Percentiles rank a stretch among this genome's conserved stretches.
phyloP scores from a whole-genome alignment of 2,797 vertebrate genomes.

The Hafferia zeledoni region DNA sequence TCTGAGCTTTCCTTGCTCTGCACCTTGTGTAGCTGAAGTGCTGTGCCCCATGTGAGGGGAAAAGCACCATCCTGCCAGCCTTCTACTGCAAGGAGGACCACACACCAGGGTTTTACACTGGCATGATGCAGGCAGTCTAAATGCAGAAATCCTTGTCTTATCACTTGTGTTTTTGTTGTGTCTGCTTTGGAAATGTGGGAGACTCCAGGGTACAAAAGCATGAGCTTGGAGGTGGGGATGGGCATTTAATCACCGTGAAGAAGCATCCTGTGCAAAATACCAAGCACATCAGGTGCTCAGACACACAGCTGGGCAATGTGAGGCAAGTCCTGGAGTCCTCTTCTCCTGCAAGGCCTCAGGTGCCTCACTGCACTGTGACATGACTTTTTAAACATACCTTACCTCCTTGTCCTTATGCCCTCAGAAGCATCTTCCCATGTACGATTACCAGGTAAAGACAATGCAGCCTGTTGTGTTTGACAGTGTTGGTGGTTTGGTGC shows the following conservation, averaged over 20 bases:
- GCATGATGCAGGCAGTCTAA: neutral
- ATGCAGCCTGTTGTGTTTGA: neutral
- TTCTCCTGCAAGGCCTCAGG: neutral
- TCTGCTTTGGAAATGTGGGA: neutral
- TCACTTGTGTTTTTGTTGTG: accelerated
- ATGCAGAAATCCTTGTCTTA: neutral
- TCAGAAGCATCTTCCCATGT: neutral
- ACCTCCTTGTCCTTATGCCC: conserved; percentile 24
- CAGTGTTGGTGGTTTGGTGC: neutral
- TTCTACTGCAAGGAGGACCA: neutral
- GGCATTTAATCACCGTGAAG: neutral
- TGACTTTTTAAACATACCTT: neutral
- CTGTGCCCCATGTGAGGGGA: accelerated
- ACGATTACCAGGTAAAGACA: conserved; percentile 28
- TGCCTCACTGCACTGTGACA: neutral
- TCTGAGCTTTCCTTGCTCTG: neutral
- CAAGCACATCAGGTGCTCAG: accelerated
- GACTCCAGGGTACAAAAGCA: neutral
- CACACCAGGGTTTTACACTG: neutral
- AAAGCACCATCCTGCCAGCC: neutral
- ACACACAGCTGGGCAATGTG: accelerated
- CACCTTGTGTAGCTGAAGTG: accelerated
- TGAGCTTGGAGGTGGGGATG: accelerated
- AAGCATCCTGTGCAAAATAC: accelerated
- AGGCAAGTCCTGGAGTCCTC: neutral